A percentile compares a stretch with the other conserved stretches of the same genome.
phyloP scores from a whole-genome alignment of 2,797 vertebrate species.

The Heliangelus exortis region DNA sequence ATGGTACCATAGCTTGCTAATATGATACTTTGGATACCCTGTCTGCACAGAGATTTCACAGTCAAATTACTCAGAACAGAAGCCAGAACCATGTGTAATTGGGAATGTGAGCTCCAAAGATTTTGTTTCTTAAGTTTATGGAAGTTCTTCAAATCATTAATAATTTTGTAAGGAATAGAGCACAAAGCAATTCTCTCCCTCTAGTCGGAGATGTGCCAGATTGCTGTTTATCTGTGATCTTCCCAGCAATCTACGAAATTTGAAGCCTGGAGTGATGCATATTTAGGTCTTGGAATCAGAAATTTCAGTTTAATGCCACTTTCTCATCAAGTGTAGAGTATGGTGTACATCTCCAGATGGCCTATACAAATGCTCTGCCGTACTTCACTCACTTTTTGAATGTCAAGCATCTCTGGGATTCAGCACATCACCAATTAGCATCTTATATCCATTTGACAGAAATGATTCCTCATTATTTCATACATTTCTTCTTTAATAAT shows the following conservation, averaged over 20 bases:
- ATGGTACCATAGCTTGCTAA: neutral
- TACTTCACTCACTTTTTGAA: conserved; percentile 82
- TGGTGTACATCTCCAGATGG: conserved; percentile 81
- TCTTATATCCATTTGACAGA: conserved; percentile 79
- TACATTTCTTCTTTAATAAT: conserved; percentile 68
- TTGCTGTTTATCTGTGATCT: conserved; percentile 52
- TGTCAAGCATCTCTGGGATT: conserved; percentile 85
- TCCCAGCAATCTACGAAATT: conserved; percentile 61
- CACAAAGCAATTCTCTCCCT: conserved; percentile 25
- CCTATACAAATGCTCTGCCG: conserved; percentile 80
- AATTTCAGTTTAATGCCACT: conserved; percentile 76
- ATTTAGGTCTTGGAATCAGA: conserved; percentile 75
- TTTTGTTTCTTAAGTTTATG: neutral
- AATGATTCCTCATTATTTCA: conserved; percentile 68
- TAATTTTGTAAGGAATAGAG: conserved; percentile 32
- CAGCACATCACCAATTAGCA: conserved; percentile 80
- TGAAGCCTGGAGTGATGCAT: conserved; percentile 71
- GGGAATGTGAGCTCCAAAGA: neutral
- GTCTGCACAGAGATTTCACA: neutral
- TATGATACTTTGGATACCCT: neutral
- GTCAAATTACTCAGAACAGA: neutral
- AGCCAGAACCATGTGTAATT: neutral
- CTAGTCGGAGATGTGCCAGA: conserved; percentile 47
- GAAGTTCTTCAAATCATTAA: conserved; percentile 44
- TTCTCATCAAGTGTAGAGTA: conserved; percentile 74